Conservation (phyloP, 2,113 vertebrate genomes). For the Halichoerus grypus region DNA sequence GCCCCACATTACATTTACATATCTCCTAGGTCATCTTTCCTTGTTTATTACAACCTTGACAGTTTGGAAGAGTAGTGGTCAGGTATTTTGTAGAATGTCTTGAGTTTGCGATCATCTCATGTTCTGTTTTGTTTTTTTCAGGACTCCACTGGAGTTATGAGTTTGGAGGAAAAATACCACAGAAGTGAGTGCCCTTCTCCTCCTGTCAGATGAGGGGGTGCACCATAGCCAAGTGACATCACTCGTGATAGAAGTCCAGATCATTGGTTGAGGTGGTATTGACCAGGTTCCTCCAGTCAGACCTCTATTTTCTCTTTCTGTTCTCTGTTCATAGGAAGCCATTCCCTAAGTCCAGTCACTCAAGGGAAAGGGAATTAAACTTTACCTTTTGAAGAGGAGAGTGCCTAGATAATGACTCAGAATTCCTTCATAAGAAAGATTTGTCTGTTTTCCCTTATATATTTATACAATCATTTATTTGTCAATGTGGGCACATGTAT, state of each 20-base stretch:
- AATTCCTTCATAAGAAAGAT: not conserved
- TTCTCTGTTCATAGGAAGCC: not conserved
- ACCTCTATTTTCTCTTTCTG: not conserved
- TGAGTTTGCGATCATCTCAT: not conserved
- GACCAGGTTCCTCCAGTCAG: not conserved
- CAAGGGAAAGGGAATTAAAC: not conserved
- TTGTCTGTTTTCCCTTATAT: not conserved
- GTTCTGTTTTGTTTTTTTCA: not conserved
- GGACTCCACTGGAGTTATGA: not conserved
- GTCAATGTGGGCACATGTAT: not conserved
- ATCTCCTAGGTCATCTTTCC: not conserved
- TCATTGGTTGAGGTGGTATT: not conserved
- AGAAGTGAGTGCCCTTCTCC: not conserved
- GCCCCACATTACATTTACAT: accelerated
- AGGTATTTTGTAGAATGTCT: not conserved
- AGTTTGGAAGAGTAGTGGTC: not conserved
- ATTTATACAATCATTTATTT: not conserved
- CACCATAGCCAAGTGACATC: not conserved
- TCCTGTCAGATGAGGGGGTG: not conserved
- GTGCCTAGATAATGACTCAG: not conserved
- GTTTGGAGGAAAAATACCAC: not conserved
- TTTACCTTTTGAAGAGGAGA: not conserved
- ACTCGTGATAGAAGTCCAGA: accelerated
- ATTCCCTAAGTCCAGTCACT: not conserved
- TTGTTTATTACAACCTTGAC: not conserved